Evolutionary conservation across 1,140 invertebrate genomes (phyloP), one percentile per base, ranked within the genome.

Genomic region (Agraylea sexmaculata): DNA sequence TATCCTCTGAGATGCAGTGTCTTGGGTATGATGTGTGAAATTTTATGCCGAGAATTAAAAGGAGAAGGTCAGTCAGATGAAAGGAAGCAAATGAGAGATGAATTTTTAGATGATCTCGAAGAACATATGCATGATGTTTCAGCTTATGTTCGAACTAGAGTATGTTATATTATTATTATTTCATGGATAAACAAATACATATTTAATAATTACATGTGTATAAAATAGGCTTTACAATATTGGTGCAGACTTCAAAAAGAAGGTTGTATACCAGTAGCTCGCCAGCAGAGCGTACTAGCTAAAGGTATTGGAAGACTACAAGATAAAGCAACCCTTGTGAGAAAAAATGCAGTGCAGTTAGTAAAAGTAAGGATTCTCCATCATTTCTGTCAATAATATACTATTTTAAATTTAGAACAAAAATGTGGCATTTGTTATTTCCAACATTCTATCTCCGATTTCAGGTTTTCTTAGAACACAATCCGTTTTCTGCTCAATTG

Each of bases 121-220:
- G 77, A 85, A n/a, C 87, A 91, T 55, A 73, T 90, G 30, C 73
- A 81, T 47, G 89, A 93, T 58, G 52, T 73, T 1, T 79, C 87
- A 51, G 80, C 86, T 3, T 87, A 84, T 55, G 87, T 90, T 1
- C 67, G 89, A 37, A 79, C 82, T 29, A 84, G 80, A 62, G 74
- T 70, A 49, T 42, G 30, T 45, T 11, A 10, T 15, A 32, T 17
- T 32, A 17, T 32, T 3, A 4, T 2, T 40, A 23, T 32, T 38
- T 38, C n/a, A n/a, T 25, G n/a, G n/a, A 25, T 25, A 25, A 25
- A 25, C n/a, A 25, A 25, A 25, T 25, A 25, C 6, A n/a, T n/a
- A n/a, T n/a, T n/a, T n/a, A n/a, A n/a, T n/a, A n/a, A n/a, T n/a
- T n/a, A n/a, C n/a, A n/a, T n/a, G n/a, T n/a, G n/a, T n/a, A n/a